Base-by-base conservation (phyloP, 2,113 vertebrate genomes). In the Chionis minor region DNA sequence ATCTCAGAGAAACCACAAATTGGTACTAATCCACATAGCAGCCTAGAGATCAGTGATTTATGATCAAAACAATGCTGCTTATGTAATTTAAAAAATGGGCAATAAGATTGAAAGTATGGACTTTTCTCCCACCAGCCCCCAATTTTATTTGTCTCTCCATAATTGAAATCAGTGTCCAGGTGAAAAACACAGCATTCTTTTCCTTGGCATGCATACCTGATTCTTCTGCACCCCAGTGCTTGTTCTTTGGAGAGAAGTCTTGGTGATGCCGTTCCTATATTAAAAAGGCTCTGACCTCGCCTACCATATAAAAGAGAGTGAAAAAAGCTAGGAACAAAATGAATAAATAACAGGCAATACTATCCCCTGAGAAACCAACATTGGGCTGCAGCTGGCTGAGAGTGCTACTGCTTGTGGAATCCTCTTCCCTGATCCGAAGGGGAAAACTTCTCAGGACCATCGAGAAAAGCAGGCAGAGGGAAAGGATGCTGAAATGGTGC, bases 271-370 rank as follows among this genome's bases (percentile, higher is more conserved):
- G 12, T 75, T 82, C 54, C 35, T 65, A 4, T 74, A 89, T 54
- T 91, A 75, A 77, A 94, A 92, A 93, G 83, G 49, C 85, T 84
- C 90, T 95, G 96, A 94, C 91, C 94, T 97, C 14, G 4, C 94
- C 88, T 97, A 81, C 72, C 86, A 69, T 81, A 82, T 97, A 97
- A 98, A 98, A 94, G 28, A 90, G 92, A 78, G 93, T 87, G 90
- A 87, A 98, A 97, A 97, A 98, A 97, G 56, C 67, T 72, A 66
- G 86, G 93, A 97, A 97, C 89, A 97, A 94, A 95, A 86, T 92
- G 67, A 89, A 81, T 93, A 95, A 97, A 78, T 81, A 96, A 93
- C 67, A 97, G 70, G 65, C 44, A 91, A 10, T 74, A 22, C 33
- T 88, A 44, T 84, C 77, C 85, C 87, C 83, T 96, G 97, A 93